phyloP scores from a whole-genome alignment of 2,888 invertebrate genomes.

The Calliphora vomitoria region DNA sequence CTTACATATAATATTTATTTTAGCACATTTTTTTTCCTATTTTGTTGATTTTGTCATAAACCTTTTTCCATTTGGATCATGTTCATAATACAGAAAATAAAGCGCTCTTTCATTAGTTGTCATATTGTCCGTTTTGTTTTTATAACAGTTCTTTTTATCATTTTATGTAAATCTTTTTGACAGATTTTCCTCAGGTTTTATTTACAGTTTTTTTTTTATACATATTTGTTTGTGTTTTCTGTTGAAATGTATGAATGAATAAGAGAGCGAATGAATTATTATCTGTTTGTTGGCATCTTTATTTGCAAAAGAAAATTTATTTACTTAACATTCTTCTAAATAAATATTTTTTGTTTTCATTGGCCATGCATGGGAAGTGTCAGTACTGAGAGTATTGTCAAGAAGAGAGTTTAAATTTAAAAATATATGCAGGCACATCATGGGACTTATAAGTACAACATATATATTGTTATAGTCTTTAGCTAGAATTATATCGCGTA shows the following conservation, averaged over 20 bases:
- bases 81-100: conserved; percentile 16
- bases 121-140: conserved; percentile 50
- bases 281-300: conserved; percentile 68
- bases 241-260: conserved; percentile 29
- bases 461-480: neutral
- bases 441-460: neutral
- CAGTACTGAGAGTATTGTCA: neutral
- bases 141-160: conserved; percentile 55
- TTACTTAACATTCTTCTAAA: conserved; percentile 60
- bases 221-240: conserved; percentile 13
- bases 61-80: conserved; percentile 5
- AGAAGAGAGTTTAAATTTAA: neutral
- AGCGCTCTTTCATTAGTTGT: conserved; percentile 45
- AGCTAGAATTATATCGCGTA: too few relatives aligned
- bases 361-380: neutral
- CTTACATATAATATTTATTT: conserved; percentile 56
- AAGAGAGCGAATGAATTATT: conserved; percentile 62
- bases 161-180: conserved; percentile 67
- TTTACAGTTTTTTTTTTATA: neutral
- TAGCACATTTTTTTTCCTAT: conserved; percentile 30
- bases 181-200: conserved; percentile 59
- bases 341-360: conserved; percentile 17
- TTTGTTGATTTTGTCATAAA: conserved; percentile 36
- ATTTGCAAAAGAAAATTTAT: conserved; percentile 71
- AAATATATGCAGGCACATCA: neutral